Percentiles rank a stretch among this genome's conserved stretches.
Conservation (phyloP, 2,797 vertebrate species). For the Luscinia megarhynchos region DNA sequence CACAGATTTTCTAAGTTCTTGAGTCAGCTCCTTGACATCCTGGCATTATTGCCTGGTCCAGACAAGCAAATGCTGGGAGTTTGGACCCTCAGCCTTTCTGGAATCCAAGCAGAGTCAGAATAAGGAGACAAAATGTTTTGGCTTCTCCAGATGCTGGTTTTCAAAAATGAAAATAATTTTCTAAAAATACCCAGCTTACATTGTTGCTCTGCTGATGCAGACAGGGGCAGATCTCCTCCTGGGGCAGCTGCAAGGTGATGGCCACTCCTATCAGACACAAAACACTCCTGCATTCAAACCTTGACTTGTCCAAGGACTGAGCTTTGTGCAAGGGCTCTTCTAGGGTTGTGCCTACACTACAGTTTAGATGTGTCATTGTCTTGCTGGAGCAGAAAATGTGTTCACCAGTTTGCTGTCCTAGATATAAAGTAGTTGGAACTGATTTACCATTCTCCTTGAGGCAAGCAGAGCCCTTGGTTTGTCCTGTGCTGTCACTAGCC, state of each 20-base stretch:
- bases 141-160: background rate
- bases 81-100: background rate
- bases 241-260: background rate
- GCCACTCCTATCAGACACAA: background rate
- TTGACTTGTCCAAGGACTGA: background rate
- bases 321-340: background rate
- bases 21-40: rapidly evolving
- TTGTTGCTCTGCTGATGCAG: background rate
- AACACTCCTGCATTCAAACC: background rate
- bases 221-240: background rate
- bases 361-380: background rate
- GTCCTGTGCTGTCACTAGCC: conserved; percentile 4
- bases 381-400: background rate
- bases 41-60: background rate
- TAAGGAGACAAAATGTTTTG: background rate
- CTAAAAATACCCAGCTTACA: background rate
- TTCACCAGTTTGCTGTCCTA: background rate
- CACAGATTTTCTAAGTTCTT: background rate
- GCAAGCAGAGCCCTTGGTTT: conserved; percentile 23
- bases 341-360: background rate
- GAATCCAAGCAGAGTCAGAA: background rate
- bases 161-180: background rate
- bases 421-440: background rate
- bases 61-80: background rate
- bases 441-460: conserved; percentile 1